A percentile compares a stretch with the other conserved stretches of the same genome.
Conservation (phyloP, 2,113 vertebrate genomes). For the Planiliza haematocheilus region DNA sequence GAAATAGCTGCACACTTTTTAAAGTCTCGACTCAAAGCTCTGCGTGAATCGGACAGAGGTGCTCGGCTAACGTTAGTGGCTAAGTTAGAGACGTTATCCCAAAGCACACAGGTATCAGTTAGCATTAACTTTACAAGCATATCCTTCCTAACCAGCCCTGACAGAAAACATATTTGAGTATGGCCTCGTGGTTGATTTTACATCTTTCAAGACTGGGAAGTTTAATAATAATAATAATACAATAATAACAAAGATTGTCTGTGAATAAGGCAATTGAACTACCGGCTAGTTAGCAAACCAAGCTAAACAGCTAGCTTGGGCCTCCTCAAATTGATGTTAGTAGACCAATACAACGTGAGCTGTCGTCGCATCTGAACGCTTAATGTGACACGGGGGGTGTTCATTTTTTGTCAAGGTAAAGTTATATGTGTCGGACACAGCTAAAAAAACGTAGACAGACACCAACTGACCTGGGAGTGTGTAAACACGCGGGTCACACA, state of each 20-base stretch:
- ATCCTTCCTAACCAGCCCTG: background rate
- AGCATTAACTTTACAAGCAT: too few species aligned
- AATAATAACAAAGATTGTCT: too few species aligned
- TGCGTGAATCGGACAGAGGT: constrained; percentile 26
- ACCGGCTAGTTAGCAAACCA: constrained; percentile 31
- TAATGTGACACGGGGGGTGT: rapidly evolving
- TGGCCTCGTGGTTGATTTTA: background rate
- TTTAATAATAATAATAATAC: too few species aligned
- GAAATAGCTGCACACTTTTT: constrained; percentile 57
- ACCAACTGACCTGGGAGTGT: constrained; percentile 73
- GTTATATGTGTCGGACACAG: rapidly evolving
- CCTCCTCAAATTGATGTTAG: constrained; percentile 1
- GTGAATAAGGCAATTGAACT: background rate
- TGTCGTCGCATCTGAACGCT: background rate
- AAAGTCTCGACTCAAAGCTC: constrained; percentile 7
- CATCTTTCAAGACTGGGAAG: background rate
- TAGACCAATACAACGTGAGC: background rate
- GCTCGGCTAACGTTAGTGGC: background rate
- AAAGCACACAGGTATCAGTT: rapidly evolving
- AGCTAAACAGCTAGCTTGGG: constrained; percentile 56
- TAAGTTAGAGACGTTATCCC: background rate
- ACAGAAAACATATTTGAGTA: too few species aligned
- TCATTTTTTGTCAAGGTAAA: rapidly evolving
- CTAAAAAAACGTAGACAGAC: background rate
- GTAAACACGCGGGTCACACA: constrained; percentile 75